Base-by-base conservation (phyloP, 2,888 invertebrate species). In the Dolichopus griseipennis region DNA sequence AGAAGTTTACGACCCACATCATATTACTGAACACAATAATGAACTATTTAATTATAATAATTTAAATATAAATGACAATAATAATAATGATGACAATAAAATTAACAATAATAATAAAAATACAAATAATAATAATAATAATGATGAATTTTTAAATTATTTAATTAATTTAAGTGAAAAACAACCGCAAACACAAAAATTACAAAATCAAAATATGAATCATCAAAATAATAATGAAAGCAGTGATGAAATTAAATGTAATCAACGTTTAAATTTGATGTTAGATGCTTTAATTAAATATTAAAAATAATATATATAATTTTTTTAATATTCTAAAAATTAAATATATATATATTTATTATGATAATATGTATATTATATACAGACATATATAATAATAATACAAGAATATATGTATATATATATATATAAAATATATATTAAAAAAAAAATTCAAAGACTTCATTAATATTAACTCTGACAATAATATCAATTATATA, bases 1-100 rank as follows among this genome's bases (percentile, higher is more conserved):
- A 75, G 81, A 72, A 79, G 79, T 75, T 77, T 80, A 76, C 79
- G 80, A 73, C 79, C 72, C 64, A 73, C 73, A 70, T 70, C 70
- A 37, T 68, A 67, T 66, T 70, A 70, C 61, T 70, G 52, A 70
- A 43, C 62, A 65, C n/a, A n/a, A n/a, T n/a, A n/a, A n/a, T 37
- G 37, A 64, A 21, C 20, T 7, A 64, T 27, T 8, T 22, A 62
- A 20, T 22, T 18, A 22, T 18, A 22, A 20, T 22, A 62, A 22
- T 62, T 8, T 9, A 8, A 62, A 22, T 41, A 41, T 6, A 6
- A 41, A 52, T 34, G 61, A 52, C 22, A 22, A 61, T 1, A 61
- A 61, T 66, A 22, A 34, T 15, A 22, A 61, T 66, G 75, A 73
- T 73, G 73, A 73, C 70, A 73, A 52, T 65, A 22, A 27, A 2